A percentile compares a stretch with the other conserved stretches of the same genome.
Conservation (phyloP, 2,797 vertebrate species). For the Anolis apletophallus region DNA sequence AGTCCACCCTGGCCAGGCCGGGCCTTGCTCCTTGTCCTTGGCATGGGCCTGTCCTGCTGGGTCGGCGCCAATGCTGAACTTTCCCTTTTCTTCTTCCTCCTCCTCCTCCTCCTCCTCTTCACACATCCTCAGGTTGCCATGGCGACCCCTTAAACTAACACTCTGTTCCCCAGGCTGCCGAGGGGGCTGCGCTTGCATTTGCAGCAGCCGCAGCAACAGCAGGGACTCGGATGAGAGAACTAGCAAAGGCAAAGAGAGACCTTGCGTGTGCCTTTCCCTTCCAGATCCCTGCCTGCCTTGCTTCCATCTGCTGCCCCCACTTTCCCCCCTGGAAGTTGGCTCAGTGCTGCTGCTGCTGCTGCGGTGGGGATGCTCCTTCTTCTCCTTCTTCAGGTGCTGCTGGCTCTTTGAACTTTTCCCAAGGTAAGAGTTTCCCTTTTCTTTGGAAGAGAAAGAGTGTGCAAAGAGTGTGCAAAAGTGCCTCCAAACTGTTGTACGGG, state of each 20-base stretch:
- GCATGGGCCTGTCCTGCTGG: neutral
- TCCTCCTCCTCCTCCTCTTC: neutral
- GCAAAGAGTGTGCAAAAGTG: too few species aligned
- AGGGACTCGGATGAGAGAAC: too few species aligned
- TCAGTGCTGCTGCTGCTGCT: too few species aligned
- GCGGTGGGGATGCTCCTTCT: too few species aligned
- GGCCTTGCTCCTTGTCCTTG: neutral
- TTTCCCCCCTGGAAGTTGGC: neutral
- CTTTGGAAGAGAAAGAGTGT: too few species aligned
- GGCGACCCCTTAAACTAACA: conserved; percentile 58
- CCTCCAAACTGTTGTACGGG: too few species aligned
- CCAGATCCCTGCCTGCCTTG: neutral
- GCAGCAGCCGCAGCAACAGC: neutral
- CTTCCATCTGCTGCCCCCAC: neutral
- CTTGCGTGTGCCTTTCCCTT: conserved; percentile 2
- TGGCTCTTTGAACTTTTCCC: neutral
- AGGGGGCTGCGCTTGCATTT: conserved; percentile 48
- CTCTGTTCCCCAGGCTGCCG: conserved; percentile 45
- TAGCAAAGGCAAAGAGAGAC: neutral
- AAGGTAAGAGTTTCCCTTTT: conserved; percentile 33
- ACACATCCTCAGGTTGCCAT: conserved; percentile 39
- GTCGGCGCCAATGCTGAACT: conserved; percentile 23
- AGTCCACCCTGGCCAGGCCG: neutral
- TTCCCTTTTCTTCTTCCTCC: conserved; percentile 8
- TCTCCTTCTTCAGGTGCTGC: neutral